These are phyloP conservation scores for Campoplex capitator DNA, from an alignment of 2,888 invertebrate species.

Conservation along the genomic window DNA sequence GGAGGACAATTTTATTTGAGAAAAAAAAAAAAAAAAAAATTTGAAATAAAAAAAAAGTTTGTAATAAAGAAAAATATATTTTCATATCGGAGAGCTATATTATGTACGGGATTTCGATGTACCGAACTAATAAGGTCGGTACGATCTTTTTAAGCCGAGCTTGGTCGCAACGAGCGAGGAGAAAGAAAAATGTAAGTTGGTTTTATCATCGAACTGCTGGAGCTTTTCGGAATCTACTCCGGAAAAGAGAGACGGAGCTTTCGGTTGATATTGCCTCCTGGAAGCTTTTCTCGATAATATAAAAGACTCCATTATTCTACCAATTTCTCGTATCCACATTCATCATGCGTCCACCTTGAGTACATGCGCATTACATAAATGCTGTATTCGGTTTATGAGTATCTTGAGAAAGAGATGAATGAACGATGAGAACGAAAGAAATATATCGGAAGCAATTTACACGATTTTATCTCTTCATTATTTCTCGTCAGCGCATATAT, in stretches of 20 bases:
- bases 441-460: constrained; percentile 69
- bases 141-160: not conserved
- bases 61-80: not conserved
- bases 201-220: constrained; percentile 24
- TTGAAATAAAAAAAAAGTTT: not conserved
- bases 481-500: not conserved
- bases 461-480: not conserved
- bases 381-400: not conserved
- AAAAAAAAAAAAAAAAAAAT: not conserved
- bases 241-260: constrained; percentile 40
- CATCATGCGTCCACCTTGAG: not conserved
- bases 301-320: constrained; percentile 31
- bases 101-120: not conserved
- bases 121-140: not conserved
- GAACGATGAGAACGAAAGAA: constrained; percentile 54
- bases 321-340: constrained; percentile 1
- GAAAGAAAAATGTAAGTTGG: constrained; percentile 23
- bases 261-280: constrained; percentile 55
- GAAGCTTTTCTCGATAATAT: constrained; percentile 57
- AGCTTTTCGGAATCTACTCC: constrained; percentile 1
- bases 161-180: not conserved
- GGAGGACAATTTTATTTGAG: not conserved
- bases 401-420: not conserved
- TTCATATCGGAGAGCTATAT: not conserved
- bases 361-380: not conserved